phyloP scores from a whole-genome alignment of 2,888 invertebrate species.

The Gibbula magus region DNA sequence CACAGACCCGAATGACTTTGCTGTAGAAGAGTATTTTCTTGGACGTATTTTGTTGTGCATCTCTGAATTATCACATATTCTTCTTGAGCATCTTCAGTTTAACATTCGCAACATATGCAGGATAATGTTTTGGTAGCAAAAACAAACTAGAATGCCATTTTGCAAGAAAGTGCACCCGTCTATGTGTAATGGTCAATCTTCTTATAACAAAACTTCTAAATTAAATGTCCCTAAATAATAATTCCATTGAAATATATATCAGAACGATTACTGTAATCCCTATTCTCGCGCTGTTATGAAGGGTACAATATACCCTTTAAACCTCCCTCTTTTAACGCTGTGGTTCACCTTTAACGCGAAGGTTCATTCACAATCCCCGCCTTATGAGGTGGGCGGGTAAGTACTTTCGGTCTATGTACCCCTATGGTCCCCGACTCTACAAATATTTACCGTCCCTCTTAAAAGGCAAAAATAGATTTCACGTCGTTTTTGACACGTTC shows the following conservation, averaged over 20 bases:
- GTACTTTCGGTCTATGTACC: slow-evolving; percentile 19
- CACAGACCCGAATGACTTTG: not conserved
- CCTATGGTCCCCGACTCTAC: slow-evolving; percentile 7
- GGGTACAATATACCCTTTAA: not conserved
- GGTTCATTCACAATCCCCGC: not conserved
- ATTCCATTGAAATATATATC: no score
- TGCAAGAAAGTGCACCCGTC: no score
- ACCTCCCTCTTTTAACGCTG: not conserved
- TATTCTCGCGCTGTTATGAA: not conserved
- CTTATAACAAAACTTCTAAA: no score
- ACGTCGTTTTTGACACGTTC: slow-evolving; percentile 28
- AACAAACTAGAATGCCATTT: no score
- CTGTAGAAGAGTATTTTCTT: not conserved
- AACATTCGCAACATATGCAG: no score
- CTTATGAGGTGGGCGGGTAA: slow-evolving; percentile 25
- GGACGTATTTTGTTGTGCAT: no score
- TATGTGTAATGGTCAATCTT: no score
- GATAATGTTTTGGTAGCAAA: no score
- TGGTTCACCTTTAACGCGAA: not conserved
- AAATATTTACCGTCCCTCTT: slow-evolving; percentile 27
- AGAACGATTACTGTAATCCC: no score
- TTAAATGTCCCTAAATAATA: no score
- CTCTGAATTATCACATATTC: no score
- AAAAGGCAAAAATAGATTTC: slow-evolving; percentile 29
- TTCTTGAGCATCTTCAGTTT: no score